Base-by-base conservation (phyloP, 1,140 invertebrate species). In the Drosophila prosaltans region DNA sequence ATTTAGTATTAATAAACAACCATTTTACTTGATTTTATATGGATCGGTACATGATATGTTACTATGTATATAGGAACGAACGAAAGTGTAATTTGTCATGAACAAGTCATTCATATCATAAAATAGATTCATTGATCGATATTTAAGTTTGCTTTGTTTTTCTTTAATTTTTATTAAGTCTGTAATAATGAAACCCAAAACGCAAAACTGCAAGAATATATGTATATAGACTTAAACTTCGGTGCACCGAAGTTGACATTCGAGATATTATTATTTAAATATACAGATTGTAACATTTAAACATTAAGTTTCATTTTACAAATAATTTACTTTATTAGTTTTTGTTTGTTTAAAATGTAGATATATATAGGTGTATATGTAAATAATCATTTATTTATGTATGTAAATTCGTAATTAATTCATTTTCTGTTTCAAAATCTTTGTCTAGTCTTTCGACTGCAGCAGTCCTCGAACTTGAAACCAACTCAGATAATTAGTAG, bases 401-500 rank as follows among this genome's bases (percentile, higher is more conserved):
- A 26, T 75, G 75, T 85, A 85, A 85, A 85, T 85, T 85, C 82
- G 81, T 85, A 75, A 66, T 67, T 69, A 57, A 66, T 80, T 39
- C 82, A 32, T 69, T 69, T 54, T 39, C 74, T 77, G 60, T 81
- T 77, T 45, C 45, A 72, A 70, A n/a, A 57, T 48, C 43, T 65
- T 60, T 85, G 58, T 65, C 57, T 80, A 80, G 61, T 76, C 73
- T 76, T 72, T 65, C 48, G 57, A 41, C 58, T 65, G 71, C 69
- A 68, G 60, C 69, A 73, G 43, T 78, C 16, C 57, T 2, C 72
- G 79, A 85, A 71, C 72, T 76, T 48, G n/a, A 32, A 55, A 43
- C 61, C 40, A 28, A 30, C n/a, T 40, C 41, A 36, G 2, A 24
- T 36, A 5, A 36, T 54, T 51, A 10, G 16, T 16, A 16, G 32